Conservation (phyloP, 2,113 vertebrate genomes). For the Cavia porcellus region DNA sequence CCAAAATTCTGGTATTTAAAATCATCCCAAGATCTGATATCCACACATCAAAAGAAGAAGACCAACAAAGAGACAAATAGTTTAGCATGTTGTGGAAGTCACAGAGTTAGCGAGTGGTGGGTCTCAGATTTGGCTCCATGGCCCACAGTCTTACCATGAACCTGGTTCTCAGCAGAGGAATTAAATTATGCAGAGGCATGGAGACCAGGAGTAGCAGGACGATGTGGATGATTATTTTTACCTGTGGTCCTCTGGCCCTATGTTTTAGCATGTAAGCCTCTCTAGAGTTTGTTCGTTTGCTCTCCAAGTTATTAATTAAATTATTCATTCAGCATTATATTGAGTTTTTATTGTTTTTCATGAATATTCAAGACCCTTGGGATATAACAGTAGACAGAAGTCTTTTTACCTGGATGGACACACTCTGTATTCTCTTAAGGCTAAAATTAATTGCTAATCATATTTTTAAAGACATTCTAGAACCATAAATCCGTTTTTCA, state of each 20-base stretch:
- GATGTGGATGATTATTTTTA: accelerated
- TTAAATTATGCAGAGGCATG: accelerated
- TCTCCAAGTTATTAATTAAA: background rate
- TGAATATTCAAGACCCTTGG: background rate
- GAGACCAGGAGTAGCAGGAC: background rate
- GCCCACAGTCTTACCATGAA: background rate
- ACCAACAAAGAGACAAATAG: no score
- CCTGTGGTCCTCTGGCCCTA: accelerated
- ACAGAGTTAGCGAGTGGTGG: background rate
- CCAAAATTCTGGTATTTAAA: no score
- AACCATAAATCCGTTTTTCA: no score
- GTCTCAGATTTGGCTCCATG: background rate
- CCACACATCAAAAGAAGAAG: background rate
- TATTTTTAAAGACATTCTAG: background rate
- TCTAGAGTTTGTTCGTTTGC: background rate
- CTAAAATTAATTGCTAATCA: background rate
- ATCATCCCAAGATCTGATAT: background rate
- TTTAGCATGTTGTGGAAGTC: background rate
- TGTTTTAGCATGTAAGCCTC: no score
- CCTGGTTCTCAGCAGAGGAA: background rate
- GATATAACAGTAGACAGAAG: no score
- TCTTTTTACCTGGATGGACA: background rate
- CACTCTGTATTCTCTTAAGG: background rate
- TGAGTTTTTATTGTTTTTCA: background rate
- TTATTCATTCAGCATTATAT: background rate